phyloP scores from a whole-genome alignment of 53 echinoderm and acorn worm species.

The Antedon mediterranea region DNA sequence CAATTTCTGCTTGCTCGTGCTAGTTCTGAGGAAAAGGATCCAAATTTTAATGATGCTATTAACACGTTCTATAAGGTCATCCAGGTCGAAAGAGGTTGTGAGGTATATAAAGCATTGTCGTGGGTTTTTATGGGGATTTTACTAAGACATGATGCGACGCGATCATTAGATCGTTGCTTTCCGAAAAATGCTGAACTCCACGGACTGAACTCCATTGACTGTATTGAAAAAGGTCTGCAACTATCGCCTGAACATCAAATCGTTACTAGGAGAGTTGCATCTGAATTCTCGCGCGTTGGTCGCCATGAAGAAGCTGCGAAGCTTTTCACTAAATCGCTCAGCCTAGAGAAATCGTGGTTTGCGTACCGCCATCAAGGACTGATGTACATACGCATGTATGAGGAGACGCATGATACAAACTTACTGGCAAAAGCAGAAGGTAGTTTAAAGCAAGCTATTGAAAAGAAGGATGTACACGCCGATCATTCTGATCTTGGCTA shows the following conservation, averaged over 20 bases:
- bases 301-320: slow-evolving; percentile 29
- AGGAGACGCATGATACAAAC: slow-evolving; percentile 6
- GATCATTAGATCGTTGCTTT: slow-evolving; percentile 25
- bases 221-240: slow-evolving; percentile 29
- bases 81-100: slow-evolving; percentile 15
- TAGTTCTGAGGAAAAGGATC: background rate
- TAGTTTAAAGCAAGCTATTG: slow-evolving; percentile 32
- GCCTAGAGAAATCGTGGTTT: slow-evolving; percentile 33
- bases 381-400: slow-evolving; percentile 48
- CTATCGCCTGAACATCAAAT: slow-evolving; percentile 34
- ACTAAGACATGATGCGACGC: slow-evolving; percentile 34
- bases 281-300: slow-evolving; percentile 56
- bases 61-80: slow-evolving; percentile 36
- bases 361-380: slow-evolving; percentile 39
- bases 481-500: slow-evolving; percentile 67
- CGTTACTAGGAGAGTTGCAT: slow-evolving; percentile 49
- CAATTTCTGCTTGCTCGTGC: slow-evolving; percentile 32
- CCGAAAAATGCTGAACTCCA: slow-evolving; percentile 9
- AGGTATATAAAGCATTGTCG: slow-evolving; percentile 32
- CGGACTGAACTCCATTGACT: slow-evolving; percentile 26
- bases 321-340: slow-evolving; percentile 36
- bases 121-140: slow-evolving; percentile 78
- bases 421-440: slow-evolving; percentile 29
- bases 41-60: slow-evolving; percentile 42
- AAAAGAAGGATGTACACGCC: slow-evolving; percentile 46